Evolutionary conservation across 2,797 vertebrate species (phyloP).

Genomic region (Aeoliscus strigatus): DNA sequence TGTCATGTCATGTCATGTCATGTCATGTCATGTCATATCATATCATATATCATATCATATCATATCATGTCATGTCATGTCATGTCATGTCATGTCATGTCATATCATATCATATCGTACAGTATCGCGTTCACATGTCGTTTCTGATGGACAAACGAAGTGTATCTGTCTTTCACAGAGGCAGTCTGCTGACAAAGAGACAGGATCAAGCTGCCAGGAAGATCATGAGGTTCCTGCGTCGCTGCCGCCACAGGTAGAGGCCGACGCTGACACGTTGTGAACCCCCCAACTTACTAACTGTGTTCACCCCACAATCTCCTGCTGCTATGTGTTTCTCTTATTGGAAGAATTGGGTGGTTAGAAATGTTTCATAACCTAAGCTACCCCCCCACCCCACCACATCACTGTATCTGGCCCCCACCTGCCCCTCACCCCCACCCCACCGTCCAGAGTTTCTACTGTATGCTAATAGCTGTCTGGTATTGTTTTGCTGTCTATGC

Average conservation of each 20-base stretch:
- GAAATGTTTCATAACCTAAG: slow-evolving; percentile 54
- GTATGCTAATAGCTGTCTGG: slow-evolving; percentile 99
- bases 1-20: too few species aligned
- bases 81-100: too few species aligned
- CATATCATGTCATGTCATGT: too few species aligned
- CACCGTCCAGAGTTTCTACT: slow-evolving; percentile 76
- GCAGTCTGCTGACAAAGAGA: slow-evolving; percentile 97
- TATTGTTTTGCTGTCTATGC: slow-evolving; percentile 98
- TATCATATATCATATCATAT: too few species aligned
- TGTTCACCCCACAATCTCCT: too few species aligned
- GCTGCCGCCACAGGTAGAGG: slow-evolving; percentile 96
- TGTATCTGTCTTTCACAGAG: slow-evolving; percentile 76
- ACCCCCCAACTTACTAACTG: too few species aligned
- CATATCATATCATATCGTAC: too few species aligned
- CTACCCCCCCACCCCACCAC: slow-evolving; percentile 35
- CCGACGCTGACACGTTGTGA: slow-evolving; percentile 15
- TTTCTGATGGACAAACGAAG: too few species aligned
- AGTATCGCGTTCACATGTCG: too few species aligned
- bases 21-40: too few species aligned
- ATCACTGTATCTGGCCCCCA: slow-evolving; percentile 58
- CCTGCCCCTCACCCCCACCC: slow-evolving; percentile 54
- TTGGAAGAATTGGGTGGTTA: slow-evolving; percentile 36
- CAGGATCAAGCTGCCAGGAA: slow-evolving; percentile 99
- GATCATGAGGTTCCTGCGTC: slow-evolving; percentile 98
- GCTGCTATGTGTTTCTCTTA: slow-evolving; percentile 37